A percentile compares a stretch with the other conserved stretches of the same genome.
phyloP scores from a whole-genome alignment of 2,888 invertebrate genomes.

The Andrena dorsata region DNA sequence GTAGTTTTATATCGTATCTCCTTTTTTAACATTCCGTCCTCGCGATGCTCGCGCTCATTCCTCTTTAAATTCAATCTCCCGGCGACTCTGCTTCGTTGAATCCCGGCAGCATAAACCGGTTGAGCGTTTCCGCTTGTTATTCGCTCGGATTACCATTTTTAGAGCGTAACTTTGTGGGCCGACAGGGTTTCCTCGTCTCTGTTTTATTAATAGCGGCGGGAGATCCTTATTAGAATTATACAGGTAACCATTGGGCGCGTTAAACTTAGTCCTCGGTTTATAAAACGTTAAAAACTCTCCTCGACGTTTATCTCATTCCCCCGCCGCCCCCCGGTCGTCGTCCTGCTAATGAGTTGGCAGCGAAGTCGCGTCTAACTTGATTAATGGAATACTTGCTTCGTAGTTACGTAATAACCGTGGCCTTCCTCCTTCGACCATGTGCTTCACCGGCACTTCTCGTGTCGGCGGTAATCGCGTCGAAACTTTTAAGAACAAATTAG shows the following conservation, averaged over 20 bases:
- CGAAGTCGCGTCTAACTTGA: slow-evolving; percentile 79
- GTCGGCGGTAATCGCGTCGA: slow-evolving; percentile 59
- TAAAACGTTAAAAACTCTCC: slow-evolving; percentile 26
- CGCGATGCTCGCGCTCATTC: background rate
- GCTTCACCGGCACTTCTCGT: slow-evolving; percentile 50
- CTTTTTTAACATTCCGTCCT: slow-evolving; percentile 2
- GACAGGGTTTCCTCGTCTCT: background rate
- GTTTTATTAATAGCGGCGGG: slow-evolving; percentile 20
- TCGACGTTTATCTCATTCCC: slow-evolving; percentile 52
- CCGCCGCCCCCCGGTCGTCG: slow-evolving; percentile 53
- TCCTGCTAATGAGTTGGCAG: slow-evolving; percentile 75
- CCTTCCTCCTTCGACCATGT: slow-evolving; percentile 45
- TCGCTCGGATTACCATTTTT: slow-evolving; percentile 38
- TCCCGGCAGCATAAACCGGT: slow-evolving; percentile 18
- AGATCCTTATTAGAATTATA: slow-evolving; percentile 33
- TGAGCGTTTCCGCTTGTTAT: slow-evolving; percentile 24
- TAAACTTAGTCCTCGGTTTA: slow-evolving; percentile 11
- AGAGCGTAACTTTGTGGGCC: slow-evolving; percentile 9
- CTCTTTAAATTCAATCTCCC: slow-evolving; percentile 40
- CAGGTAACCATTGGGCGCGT: background rate
- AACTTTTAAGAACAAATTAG: slow-evolving; percentile 49
- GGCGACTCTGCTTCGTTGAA: background rate
- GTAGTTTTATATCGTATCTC: slow-evolving; percentile 3
- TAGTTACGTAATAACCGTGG: slow-evolving; percentile 78
- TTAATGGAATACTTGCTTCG: slow-evolving; percentile 81